Evolutionary conservation across 2,888 invertebrate species (phyloP).

Genomic region (Calameuta filiformis): DNA sequence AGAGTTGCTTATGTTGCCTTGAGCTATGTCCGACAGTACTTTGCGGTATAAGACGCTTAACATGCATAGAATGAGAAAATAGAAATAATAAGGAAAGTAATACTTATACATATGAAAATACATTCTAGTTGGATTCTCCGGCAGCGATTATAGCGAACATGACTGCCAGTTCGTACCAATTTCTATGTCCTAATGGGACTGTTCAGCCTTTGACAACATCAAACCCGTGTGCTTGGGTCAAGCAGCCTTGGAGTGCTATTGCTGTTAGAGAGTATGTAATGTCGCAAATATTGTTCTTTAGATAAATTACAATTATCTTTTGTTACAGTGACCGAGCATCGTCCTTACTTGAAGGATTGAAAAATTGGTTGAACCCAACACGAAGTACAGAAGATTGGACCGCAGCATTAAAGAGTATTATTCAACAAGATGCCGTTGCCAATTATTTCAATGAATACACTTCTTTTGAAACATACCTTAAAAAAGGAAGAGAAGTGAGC

Average conservation of each 20-base stretch:
- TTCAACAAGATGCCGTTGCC: conserved; percentile 22
- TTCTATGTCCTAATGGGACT: conserved; percentile 62
- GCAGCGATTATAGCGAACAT: not conserved
- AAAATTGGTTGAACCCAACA: conserved; percentile 62
- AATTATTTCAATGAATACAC: conserved; percentile 13
- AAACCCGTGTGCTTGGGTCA: conserved; percentile 71
- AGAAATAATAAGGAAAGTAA: not conserved
- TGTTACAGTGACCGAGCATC: conserved; percentile 34
- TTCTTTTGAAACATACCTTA: conserved; percentile 30
- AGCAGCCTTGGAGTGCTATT: conserved; percentile 73
- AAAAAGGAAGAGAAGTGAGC: conserved; percentile 31
- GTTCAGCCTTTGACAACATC: conserved; percentile 39
- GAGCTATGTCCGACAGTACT: conserved; percentile 68
- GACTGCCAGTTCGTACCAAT: conserved; percentile 36
- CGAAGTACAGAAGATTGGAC: conserved; percentile 48
- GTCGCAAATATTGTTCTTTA: conserved; percentile 5
- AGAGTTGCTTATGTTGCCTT: conserved; percentile 74
- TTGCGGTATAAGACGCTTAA: conserved; percentile 63
- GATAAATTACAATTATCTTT: not conserved
- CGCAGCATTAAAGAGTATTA: conserved; percentile 25
- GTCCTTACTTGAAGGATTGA: conserved; percentile 46
- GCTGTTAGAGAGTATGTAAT: conserved; percentile 68
- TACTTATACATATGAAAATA: not conserved
- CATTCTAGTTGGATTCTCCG: not conserved
- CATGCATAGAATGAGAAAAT: not conserved